Base-by-base conservation (phyloP, 2,888 invertebrate genomes). In the Spialia ferax region DNA sequence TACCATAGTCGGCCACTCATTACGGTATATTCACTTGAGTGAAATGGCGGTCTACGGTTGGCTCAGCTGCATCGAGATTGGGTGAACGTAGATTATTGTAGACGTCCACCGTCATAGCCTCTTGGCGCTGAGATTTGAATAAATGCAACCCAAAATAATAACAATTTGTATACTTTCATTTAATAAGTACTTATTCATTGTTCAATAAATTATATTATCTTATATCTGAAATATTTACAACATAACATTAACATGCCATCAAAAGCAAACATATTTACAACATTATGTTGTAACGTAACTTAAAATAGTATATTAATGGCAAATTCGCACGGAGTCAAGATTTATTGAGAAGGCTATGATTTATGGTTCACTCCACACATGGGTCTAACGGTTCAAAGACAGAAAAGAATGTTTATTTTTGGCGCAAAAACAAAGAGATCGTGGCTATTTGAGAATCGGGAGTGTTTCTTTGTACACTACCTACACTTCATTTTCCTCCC, bases 281-380 rank as follows among this genome's bases (percentile, higher is more conserved):
- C 50, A 23, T 57, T 64, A 38, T 64, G 50, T 13, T 64, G n/a
- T 57, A 50, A 18, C 23, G 38, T 15, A 35, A 22, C 29, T 57
- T 57, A 57, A 64, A 48, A 50, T 64, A 57, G 64, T 57, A 50
- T 57, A 64, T 50, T 52, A 26, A 48, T 38, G 79, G 80, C 82
- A 85, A 84, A 85, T 86, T 84, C 85, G 80, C 82, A 80, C 85
- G 79, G 76, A 86, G 83, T 84, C 81, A 82, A 86, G 89, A 91
- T 91, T 89, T 91, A 91, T 91, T 87, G 90, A 86, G 86, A 84
- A 82, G 79, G 76, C 82, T 88, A 88, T 91, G 91, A 91, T 91
- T 89, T 91, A 91, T 89, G 82, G 83, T 84, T 81, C 85, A 83
- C 83, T 86, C 86, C 85, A 87, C 90, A 89, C 86, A 87, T 88